Evolutionary conservation across 2,888 invertebrate genomes (phyloP), one percentile per base, ranked within the genome.

Genomic region (Sinelater perroti): DNA sequence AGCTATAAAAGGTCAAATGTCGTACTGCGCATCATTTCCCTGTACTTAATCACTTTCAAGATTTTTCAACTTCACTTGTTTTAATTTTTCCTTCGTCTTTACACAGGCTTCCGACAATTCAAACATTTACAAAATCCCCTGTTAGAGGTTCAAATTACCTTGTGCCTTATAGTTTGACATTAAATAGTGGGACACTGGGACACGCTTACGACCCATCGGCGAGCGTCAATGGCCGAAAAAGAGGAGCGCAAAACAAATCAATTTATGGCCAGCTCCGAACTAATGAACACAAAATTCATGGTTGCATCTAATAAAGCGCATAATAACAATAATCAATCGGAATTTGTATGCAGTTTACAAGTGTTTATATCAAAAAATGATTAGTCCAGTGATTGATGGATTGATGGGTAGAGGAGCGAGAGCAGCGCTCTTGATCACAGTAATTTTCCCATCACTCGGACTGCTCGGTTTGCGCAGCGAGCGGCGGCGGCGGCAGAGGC

Each of bases 321-420:
- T 76, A 77, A 77, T 77, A 75, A 77, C 74, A 76, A 77, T 77
- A 77, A 77, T 77, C 75, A 75, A 69, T 71, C 66, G 64, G 70
- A 68, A 73, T 76, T 75, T 75, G 75, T 75, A 72, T 70, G 73
- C 75, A 76, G 73, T 75, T 76, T 75, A 70, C 74, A 71, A 72
- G 73, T 75, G 74, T 75, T 75, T 75, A 76, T 76, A 76, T 74
- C 75, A 74, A 75, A 76, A 76, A 77, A 75, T 75, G 74, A 76
- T 77, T 74, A 76, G 72, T 69, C 66, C 50, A 67, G 71, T 75
- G 77, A 77, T 77, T 75, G 76, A 77, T 77, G 75, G 76, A 77
- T 76, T 76, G 77, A 77, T 73, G 76, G 74, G 67, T 61, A 61
- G 61, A 65, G 71, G 69, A 71, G 72, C 67, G 66, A 72, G 70